These are phyloP conservation scores for Clupea harengus DNA, from an alignment of 2,113 vertebrate genomes.

Conservation along the genomic window DNA sequence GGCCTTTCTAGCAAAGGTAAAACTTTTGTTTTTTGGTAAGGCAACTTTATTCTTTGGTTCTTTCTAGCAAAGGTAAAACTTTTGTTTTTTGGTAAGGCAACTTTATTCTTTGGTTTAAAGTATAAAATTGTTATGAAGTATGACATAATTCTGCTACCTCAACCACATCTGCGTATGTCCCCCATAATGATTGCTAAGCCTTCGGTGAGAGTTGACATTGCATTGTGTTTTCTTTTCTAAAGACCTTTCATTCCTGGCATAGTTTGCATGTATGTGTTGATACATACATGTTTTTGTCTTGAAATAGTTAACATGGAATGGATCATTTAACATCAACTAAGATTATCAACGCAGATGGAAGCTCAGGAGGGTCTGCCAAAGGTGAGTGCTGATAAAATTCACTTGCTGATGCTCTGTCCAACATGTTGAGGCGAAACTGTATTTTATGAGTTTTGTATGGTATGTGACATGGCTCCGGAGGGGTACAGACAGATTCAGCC, in stretches of 20 bases:
- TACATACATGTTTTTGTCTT: constrained; percentile 27
- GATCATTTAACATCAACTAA: constrained; percentile 56
- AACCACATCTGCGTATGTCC: background rate
- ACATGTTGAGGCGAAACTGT: background rate
- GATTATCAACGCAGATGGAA: constrained; percentile 49
- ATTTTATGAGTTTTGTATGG: background rate
- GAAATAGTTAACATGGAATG: constrained; percentile 60
- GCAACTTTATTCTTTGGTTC: too few relatives aligned
- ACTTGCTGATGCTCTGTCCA: background rate
- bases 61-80: background rate
- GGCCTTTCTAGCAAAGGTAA: background rate
- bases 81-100: background rate
- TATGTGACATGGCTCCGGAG: background rate
- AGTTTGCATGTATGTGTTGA: background rate
- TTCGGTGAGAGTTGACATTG: background rate
- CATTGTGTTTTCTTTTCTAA: constrained; percentile 8
- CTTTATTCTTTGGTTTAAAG: too few relatives aligned
- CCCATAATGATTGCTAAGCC: background rate
- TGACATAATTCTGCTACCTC: background rate
- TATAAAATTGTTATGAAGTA: background rate
- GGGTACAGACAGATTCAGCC: background rate
- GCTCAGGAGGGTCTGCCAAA: constrained; percentile 43
- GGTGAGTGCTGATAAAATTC: constrained; percentile 49
- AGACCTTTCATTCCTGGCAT: background rate
- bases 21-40: background rate